phyloP scores from a whole-genome alignment of 2,797 vertebrate species.

The Neostethus bicornis region DNA sequence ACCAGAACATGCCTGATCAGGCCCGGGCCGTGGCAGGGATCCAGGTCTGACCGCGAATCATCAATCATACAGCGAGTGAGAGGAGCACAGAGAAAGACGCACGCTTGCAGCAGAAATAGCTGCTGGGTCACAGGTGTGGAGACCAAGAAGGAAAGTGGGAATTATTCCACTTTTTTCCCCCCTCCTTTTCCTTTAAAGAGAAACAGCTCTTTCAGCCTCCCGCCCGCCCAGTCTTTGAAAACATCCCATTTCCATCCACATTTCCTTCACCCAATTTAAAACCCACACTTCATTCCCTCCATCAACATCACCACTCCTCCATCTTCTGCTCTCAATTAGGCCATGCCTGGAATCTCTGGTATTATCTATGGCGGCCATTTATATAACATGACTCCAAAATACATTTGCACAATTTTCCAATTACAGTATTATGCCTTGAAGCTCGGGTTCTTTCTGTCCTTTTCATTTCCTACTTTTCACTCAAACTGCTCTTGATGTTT shows the following conservation, averaged over 20 bases:
- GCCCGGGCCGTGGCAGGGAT: slow-evolving; percentile 61
- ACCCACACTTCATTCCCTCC: slow-evolving; percentile 60
- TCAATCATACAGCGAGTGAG: slow-evolving; percentile 69
- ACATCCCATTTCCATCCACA: slow-evolving; percentile 71
- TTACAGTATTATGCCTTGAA: slow-evolving; percentile 77
- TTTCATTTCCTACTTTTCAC: slow-evolving; percentile 62
- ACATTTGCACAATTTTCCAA: slow-evolving; percentile 80
- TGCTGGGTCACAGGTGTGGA: slow-evolving; percentile 78
- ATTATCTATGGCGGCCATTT: slow-evolving; percentile 77
- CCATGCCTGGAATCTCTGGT: slow-evolving; percentile 67
- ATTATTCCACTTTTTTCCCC: slow-evolving; percentile 58
- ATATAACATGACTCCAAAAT: slow-evolving; percentile 77
- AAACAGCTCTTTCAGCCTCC: slow-evolving; percentile 42
- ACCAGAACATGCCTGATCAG: slow-evolving; percentile 77
- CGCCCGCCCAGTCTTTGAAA: slow-evolving; percentile 59
- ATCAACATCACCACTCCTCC: slow-evolving; percentile 57
- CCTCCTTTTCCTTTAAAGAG: slow-evolving; percentile 53
- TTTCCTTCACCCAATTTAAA: slow-evolving; percentile 74
- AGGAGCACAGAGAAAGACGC: slow-evolving; percentile 45
- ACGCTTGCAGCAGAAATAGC: slow-evolving; percentile 41
- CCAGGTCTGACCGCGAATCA: slow-evolving; percentile 67
- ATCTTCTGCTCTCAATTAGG: slow-evolving; percentile 74
- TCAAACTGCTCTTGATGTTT: slow-evolving; percentile 70
- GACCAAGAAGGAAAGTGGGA: slow-evolving; percentile 61
- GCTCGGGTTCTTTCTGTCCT: slow-evolving; percentile 63